These are phyloP conservation scores for Rhinatrema bivittatum DNA, from an alignment of 2,797 vertebrate species.

Conservation along the genomic window DNA sequence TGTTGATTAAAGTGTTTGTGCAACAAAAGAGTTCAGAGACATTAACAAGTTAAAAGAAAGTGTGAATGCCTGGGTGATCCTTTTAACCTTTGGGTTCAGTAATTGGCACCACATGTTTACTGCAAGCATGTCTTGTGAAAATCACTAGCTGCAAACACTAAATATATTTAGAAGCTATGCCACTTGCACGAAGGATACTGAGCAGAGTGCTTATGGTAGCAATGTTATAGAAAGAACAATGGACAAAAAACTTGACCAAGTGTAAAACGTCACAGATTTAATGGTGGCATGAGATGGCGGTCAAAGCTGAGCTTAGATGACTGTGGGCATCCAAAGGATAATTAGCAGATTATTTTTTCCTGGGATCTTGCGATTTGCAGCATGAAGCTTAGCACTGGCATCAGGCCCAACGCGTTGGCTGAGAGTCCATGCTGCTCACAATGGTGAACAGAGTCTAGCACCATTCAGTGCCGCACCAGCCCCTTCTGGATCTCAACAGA, in stretches of 20 bases:
- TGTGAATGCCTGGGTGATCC: conserved; percentile 62
- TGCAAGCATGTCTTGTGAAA: conserved; percentile 32
- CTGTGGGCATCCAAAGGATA: conserved; percentile 44
- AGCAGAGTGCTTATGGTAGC: conserved; percentile 28
- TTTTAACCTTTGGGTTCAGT: conserved; percentile 70
- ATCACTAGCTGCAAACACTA: conserved; percentile 32
- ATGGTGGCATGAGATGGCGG: too few species aligned
- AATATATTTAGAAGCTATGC: conserved; percentile 25
- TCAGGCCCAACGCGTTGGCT: conserved; percentile 38
- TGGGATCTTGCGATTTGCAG: conserved; percentile 46
- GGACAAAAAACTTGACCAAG: conserved; percentile 12
- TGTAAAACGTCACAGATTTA: conserved; percentile 21
- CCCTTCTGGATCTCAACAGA: conserved; percentile 28
- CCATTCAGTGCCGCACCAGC: too few species aligned
- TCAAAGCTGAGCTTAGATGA: conserved; percentile 48
- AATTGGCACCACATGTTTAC: conserved; percentile 85
- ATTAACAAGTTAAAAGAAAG: conserved; percentile 82
- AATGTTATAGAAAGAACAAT: conserved; percentile 27
- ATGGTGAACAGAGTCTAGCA: conserved; percentile 40
- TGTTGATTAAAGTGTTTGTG: conserved; percentile 88
- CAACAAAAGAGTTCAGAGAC: conserved; percentile 82
- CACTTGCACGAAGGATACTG: conserved; percentile 31
- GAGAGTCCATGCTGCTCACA: conserved; percentile 18
- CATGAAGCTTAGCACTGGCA: conserved; percentile 38
- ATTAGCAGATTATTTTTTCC: conserved; percentile 55